These are phyloP conservation scores for Caretta caretta DNA, from an alignment of 2,113 vertebrate species.

Conservation along the genomic window DNA sequence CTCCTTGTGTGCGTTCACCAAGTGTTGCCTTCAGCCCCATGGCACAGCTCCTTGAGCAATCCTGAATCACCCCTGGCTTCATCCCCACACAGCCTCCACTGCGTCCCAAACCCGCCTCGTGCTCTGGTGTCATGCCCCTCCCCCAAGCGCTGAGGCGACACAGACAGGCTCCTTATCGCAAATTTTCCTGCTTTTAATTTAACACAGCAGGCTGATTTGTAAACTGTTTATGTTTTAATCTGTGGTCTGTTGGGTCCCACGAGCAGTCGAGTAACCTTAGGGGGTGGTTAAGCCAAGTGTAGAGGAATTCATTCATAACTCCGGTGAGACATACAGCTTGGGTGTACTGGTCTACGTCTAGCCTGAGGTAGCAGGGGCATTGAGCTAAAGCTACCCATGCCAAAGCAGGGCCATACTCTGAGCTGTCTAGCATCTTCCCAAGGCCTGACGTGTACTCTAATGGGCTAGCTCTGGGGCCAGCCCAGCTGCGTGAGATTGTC, in stretches of 20 bases:
- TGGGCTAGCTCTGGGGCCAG: not conserved
- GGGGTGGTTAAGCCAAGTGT: not conserved
- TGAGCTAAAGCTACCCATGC: not conserved
- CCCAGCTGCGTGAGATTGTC: not conserved
- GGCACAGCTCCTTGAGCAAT: not conserved
- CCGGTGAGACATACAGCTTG: not conserved
- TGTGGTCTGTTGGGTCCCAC: not conserved
- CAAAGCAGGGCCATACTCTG: not conserved
- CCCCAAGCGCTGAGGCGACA: not conserved
- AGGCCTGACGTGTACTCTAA: not conserved
- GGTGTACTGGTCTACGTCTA: not conserved
- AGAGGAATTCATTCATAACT: slow-evolving; percentile 19
- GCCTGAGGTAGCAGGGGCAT: fast-evolving
- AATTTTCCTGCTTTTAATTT: not conserved
- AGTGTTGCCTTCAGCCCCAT: not conserved
- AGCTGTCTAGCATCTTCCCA: not conserved
- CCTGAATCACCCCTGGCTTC: not conserved
- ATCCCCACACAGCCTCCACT: not conserved
- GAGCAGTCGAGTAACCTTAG: not conserved
- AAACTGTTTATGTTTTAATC: not conserved
- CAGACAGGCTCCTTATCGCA: not conserved
- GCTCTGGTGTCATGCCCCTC: not conserved
- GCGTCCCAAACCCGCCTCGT: not conserved
- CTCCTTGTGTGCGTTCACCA: not conserved
- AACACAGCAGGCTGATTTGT: not conserved